phyloP scores from a whole-genome alignment of 2,888 invertebrate genomes.

The Cheiracanthium punctorium region DNA sequence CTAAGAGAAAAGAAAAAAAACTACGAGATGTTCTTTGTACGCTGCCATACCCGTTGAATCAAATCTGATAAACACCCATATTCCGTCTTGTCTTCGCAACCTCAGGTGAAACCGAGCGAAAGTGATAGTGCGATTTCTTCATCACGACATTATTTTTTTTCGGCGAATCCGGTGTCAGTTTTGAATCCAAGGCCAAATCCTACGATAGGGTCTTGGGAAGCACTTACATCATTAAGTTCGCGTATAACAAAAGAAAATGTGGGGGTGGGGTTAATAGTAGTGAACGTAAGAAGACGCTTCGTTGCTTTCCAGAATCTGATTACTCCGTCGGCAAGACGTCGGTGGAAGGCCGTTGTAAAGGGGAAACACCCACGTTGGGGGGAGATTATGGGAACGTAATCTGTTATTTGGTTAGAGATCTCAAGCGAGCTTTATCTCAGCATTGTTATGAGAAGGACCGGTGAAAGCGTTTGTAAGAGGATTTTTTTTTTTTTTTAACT shows the following conservation, averaged over 20 bases:
- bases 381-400: background rate
- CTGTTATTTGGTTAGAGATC: background rate
- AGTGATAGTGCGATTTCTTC: no score
- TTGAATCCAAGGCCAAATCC: background rate
- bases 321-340: background rate
- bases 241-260: slow-evolving; percentile 2
- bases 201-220: background rate
- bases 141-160: no score
- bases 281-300: background rate
- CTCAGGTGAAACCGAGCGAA: no score
- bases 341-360: background rate
- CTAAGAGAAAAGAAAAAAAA: no score
- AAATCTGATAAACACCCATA: no score
- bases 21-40: no score
- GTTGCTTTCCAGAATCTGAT: background rate
- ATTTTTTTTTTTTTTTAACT: no score
- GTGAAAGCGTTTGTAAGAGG: no score
- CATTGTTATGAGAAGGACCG: no score
- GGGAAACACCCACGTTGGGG: background rate
- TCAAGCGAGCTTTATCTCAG: no score
- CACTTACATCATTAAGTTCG: background rate
- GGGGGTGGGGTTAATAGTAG: slow-evolving; percentile 11
- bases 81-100: no score
- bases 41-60: no score
- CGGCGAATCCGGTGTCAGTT: background rate